Evolutionary conservation across 2,797 vertebrate genomes (phyloP), one percentile per base, ranked within the genome.

Genomic region (Danio jaintianensis): DNA sequence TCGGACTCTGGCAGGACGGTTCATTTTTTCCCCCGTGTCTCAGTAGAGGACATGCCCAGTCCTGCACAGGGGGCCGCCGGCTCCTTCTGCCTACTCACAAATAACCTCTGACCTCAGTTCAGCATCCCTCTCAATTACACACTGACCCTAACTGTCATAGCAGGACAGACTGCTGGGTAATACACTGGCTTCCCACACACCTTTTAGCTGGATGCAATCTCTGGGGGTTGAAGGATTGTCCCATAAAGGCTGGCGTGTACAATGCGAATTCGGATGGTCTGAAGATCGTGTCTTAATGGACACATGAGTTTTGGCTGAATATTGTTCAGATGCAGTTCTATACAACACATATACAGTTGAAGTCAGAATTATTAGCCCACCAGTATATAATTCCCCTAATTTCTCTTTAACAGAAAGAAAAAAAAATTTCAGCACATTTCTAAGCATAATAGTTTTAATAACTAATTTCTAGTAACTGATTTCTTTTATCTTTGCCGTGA

Each of bases 91-190:
- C 88, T 84, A 72, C 58, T 55, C 48, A 83, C 88, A 88, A 85
- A 88, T 86, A 82, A 67, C 86, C 89, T 89, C 86, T 90, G 87
- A 91, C 89, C 87, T 55, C 1, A 4, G 4, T 10, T 10, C 90
- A 88, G 89, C 87, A 7, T 74, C 66, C 58, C 78, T 64, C 53
- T 88, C 83, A 90, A 90, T 94, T 91, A 89, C 85, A 91, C 89
- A 87, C 68, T 78, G 79, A 84, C 82, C 82, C 43, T 81, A 82
- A 15, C 67, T 79, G 74, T 85, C 86, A 83, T 18, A 59, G 85
- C 62, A 89, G 87, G 61, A 88, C 73, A 82, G 86, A 81, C 72
- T 86, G 43, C 52, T 52, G 79, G 73, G 38, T 79, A 75, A 82
- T 42, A 45, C 43, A 43, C n/a, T 22, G 67, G 42, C 9, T 66